phyloP scores from a whole-genome alignment of 2,888 invertebrate genomes.

The Boloria euphrosyne region DNA sequence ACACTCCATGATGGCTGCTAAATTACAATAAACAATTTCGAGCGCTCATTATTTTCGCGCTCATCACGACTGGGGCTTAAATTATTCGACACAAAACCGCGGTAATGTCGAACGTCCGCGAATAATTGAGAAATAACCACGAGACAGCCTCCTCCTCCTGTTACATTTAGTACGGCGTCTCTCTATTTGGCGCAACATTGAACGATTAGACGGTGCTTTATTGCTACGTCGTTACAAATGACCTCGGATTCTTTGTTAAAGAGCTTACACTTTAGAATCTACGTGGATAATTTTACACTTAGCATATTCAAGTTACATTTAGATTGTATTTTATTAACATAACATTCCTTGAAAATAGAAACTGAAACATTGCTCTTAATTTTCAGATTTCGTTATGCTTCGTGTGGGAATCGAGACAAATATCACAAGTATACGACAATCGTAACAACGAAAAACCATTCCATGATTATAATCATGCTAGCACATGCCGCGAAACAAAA shows the following conservation, averaged over 20 bases:
- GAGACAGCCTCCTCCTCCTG: conserved; percentile 66
- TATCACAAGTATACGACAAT: conserved; percentile 21
- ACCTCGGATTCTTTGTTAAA: conserved; percentile 25
- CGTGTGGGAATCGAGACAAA: conserved; percentile 44
- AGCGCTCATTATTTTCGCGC: conserved; percentile 71
- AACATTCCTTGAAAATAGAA: neutral
- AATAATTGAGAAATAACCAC: conserved; percentile 78
- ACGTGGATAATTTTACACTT: conserved; percentile 1
- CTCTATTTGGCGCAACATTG: conserved; percentile 60
- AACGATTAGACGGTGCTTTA: conserved; percentile 52
- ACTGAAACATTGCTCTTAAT: conserved; percentile 9
- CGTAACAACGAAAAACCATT: conserved; percentile 14
- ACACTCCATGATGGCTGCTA: conserved; percentile 67
- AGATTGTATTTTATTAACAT: neutral
- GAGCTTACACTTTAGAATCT: conserved; percentile 6
- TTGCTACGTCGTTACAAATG: conserved; percentile 42
- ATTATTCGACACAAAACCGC: conserved; percentile 73
- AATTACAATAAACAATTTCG: conserved; percentile 80
- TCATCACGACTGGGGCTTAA: conserved; percentile 72
- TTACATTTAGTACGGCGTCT: conserved; percentile 72
- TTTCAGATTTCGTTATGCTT: conserved; percentile 37
- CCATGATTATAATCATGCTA: conserved; percentile 61
- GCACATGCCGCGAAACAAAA: conserved; percentile 68
- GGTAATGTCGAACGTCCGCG: conserved; percentile 75
- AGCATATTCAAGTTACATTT: neutral